Percentiles rank a stretch among this genome's conserved stretches.
phyloP scores from a whole-genome alignment of 2,888 invertebrate genomes.

The Copidosoma aretas region DNA sequence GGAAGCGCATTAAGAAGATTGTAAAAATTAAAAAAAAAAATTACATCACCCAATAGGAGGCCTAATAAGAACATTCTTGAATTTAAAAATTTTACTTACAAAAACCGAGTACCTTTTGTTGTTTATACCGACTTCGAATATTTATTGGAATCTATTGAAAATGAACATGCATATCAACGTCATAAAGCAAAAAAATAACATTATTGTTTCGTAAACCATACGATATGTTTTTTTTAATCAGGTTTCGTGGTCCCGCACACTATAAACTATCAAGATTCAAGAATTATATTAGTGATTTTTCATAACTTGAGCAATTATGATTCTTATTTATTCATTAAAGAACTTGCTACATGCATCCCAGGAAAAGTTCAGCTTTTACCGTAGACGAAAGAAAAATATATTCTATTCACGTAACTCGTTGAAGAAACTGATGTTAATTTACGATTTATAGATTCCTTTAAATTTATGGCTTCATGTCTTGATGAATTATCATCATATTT shows the following conservation, averaged over 20 bases:
- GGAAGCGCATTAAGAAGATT: constrained; percentile 23
- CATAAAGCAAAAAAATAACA: constrained; percentile 35
- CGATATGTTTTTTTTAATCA: constrained; percentile 32
- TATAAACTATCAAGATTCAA: constrained; percentile 48
- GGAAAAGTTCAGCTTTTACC: constrained; percentile 44
- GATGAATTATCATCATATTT: too few relatives aligned
- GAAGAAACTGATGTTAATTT: too few relatives aligned
- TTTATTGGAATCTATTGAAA: constrained; percentile 18
- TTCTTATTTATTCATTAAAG: constrained; percentile 37
- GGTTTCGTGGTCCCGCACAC: constrained; percentile 43
- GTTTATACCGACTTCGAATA: constrained; percentile 37
- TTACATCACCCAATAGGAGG: constrained; percentile 14
- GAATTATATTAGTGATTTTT: constrained; percentile 50
- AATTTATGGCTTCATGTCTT: too few relatives aligned
- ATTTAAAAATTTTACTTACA: constrained; percentile 31
- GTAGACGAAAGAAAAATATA: constrained; percentile 53
- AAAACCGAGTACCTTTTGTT: constrained; percentile 26
- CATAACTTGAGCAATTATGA: constrained; percentile 41
- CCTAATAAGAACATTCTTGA: constrained; percentile 11
- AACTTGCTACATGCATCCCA: constrained; percentile 20
- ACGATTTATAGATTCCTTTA: constrained; percentile 41
- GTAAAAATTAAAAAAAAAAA: constrained; percentile 18
- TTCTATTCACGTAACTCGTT: constrained; percentile 31
- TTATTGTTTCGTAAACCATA: constrained; percentile 31
- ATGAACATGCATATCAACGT: background rate